Evolutionary conservation across 2,888 invertebrate species (phyloP), one percentile per base, ranked within the genome.

Genomic region (Morpho helenor): DNA sequence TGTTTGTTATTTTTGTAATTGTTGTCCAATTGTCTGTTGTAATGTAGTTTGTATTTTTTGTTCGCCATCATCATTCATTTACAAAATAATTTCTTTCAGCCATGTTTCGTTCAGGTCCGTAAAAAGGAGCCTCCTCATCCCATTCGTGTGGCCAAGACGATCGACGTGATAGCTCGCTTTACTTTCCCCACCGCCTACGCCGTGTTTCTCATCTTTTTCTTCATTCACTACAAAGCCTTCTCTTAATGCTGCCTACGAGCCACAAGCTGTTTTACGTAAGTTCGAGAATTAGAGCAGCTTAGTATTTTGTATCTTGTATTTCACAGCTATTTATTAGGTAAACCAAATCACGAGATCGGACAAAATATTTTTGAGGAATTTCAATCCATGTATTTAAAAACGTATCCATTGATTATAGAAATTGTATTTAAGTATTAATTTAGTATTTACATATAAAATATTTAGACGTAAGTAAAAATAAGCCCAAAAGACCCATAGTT

Each of bases 171-270:
- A 81, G 97, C 97, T 63, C 94, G 97, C 86, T 96, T 97, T 85
- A 97, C 97, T 73, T 98, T 98, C 92, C 97, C 97, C 73, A 94
- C 96, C 74, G 97, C 97, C 79, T 98, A 96, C 90, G 95, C 96
- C 81, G 94, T 97, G 83, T 98, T 98, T 92, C 94, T 98, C 78
- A 95, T 97, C 84, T 97, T 97, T 92, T 98, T 98, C 93, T 98
- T 98, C 92, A 96, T 97, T 79, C 96, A 96, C 92, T 97, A 97
- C 92, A 96, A 96, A 89, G 96, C 95, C 90, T 95, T 95, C 82
- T 93, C 93, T 89, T 93, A 94, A 91, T 91, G 82, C 82, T 79
- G 80, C 79, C 81, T 76, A 45, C 53, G 68, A 60, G 67, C 74
- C 69, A 75, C 76, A 71, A 74, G 75, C 77, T 69, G 81, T 82